A percentile compares a stretch with the other conserved stretches of the same genome.
These are phyloP conservation scores for Plagodis dolabraria DNA, from an alignment of 2,888 invertebrate species.

Conservation along the genomic window DNA sequence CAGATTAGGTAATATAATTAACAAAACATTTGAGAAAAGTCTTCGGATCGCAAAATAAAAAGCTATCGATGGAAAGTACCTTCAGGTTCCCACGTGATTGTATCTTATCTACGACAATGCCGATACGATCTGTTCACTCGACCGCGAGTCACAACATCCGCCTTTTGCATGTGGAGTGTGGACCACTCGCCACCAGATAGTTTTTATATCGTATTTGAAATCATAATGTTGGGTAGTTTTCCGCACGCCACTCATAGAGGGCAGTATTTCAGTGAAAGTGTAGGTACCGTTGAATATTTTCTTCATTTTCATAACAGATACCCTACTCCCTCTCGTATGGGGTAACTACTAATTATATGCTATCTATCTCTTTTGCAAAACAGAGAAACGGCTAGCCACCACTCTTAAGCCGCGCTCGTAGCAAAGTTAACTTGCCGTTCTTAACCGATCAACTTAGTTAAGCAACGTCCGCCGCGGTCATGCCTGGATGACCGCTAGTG, in stretches of 20 bases:
- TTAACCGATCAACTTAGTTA: too few species aligned
- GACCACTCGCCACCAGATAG: slow-evolving; percentile 22
- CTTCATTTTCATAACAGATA: too few species aligned
- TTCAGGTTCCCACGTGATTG: slow-evolving; percentile 54
- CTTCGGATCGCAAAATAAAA: not conserved
- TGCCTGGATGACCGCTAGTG: too few species aligned
- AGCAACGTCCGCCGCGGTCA: too few species aligned
- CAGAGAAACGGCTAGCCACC: too few species aligned
- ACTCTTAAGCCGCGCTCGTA: too few species aligned
- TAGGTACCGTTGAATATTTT: not conserved
- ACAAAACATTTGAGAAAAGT: too few species aligned
- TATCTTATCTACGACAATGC: slow-evolving; percentile 61
- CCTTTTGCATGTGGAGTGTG: slow-evolving; percentile 35
- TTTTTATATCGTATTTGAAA: slow-evolving; percentile 28
- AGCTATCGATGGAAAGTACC: slow-evolving; percentile 18
- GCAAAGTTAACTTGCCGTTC: too few species aligned
- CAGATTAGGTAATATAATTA: too few species aligned
- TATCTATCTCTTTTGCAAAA: too few species aligned
- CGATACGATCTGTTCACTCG: slow-evolving; percentile 62
- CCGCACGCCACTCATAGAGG: slow-evolving; percentile 2
- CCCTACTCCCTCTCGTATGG: too few species aligned
- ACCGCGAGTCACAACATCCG: slow-evolving; percentile 60
- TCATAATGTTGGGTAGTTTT: slow-evolving; percentile 27
- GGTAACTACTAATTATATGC: too few species aligned
- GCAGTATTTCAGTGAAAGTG: not conserved